phyloP scores from a whole-genome alignment of 2,113 vertebrate species.

The Myocastor coypus region DNA sequence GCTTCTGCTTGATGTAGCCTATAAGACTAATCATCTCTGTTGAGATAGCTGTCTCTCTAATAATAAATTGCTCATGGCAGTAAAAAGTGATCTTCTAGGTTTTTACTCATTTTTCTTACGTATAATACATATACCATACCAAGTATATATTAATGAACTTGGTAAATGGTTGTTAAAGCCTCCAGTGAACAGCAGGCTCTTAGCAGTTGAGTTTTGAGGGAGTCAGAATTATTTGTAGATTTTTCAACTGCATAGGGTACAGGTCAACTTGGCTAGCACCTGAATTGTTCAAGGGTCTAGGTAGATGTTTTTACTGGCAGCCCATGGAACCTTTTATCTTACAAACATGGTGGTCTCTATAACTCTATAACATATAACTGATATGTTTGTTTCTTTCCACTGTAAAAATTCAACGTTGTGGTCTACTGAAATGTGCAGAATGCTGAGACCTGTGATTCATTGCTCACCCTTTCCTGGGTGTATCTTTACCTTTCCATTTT shows the following conservation, averaged over 20 bases:
- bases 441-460: background rate
- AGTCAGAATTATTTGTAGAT: background rate
- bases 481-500: background rate
- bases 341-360: background rate
- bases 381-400: background rate
- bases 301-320: background rate
- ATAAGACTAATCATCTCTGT: background rate
- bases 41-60: background rate
- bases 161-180: background rate
- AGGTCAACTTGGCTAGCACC: background rate
- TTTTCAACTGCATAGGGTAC: background rate
- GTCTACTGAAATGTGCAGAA: accelerated
- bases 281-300: background rate
- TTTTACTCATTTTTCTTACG: no score
- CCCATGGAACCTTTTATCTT: background rate
- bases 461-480: background rate
- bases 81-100: background rate
- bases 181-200: background rate
- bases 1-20: background rate
- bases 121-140: background rate
- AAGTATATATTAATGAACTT: no score
- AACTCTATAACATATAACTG: no score
- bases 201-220: background rate
- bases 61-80: background rate
- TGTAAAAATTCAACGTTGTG: background rate